These are phyloP conservation scores for Tenebrosternarchus preto DNA, from an alignment of 2,113 vertebrate species.

Conservation along the genomic window DNA sequence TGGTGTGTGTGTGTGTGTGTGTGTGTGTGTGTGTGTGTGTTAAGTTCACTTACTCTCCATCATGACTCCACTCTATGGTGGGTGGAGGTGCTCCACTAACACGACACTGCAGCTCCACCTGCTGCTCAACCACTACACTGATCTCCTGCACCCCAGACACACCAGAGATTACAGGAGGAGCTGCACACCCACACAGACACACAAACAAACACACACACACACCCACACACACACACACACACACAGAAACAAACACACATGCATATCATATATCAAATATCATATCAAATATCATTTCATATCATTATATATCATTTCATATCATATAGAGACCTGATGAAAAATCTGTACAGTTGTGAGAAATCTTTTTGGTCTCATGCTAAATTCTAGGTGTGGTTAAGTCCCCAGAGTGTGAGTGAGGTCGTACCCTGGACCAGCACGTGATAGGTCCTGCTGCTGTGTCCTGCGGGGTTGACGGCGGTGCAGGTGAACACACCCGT, in stretches of 20 bases:
- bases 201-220: not conserved
- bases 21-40: not conserved
- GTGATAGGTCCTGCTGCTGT: constrained; percentile 67
- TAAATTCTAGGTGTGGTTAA: no score
- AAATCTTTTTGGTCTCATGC: no score
- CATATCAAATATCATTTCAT: no score
- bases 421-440: constrained; percentile 82
- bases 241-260: not conserved
- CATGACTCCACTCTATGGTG: constrained; percentile 84
- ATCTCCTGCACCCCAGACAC: constrained; percentile 74
- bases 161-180: constrained; percentile 79
- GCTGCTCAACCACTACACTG: constrained; percentile 70
- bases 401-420: no score
- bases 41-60: constrained; percentile 78
- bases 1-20: constrained; percentile 14
- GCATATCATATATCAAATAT: no score
- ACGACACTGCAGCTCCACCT: constrained; percentile 77
- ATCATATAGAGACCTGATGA: no score
- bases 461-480: constrained; percentile 78
- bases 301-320: no score
- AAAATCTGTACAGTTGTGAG: no score
- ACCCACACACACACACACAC: constrained; percentile 15
- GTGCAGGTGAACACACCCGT: constrained; percentile 78
- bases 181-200: constrained; percentile 57
- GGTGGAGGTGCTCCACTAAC: constrained; percentile 77